Evolutionary conservation across 2,888 invertebrate species (phyloP).

Genomic region (Trissoscelio sp.): DNA sequence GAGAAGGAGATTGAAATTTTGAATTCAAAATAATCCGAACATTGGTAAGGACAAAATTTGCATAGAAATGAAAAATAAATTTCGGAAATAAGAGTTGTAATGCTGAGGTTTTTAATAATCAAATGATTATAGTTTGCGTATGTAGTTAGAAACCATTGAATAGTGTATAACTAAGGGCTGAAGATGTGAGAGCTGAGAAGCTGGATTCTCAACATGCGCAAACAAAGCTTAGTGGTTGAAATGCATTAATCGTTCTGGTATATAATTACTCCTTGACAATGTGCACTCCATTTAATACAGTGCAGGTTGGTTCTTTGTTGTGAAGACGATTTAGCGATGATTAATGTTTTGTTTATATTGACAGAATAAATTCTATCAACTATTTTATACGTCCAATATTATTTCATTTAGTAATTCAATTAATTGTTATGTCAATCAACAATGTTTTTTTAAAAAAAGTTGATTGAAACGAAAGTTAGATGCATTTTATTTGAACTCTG

Average conservation of each 20-base stretch:
- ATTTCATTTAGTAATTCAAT: slow-evolving; percentile 1
- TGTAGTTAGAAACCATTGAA: background rate
- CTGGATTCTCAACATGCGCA: background rate
- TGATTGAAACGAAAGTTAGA: background rate
- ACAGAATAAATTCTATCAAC: background rate
- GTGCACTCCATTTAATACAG: slow-evolving; percentile 39
- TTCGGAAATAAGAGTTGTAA: background rate
- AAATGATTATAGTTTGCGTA: too few relatives aligned
- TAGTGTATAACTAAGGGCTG: background rate
- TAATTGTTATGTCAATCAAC: background rate
- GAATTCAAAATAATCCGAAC: too few relatives aligned
- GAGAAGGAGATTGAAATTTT: too few relatives aligned
- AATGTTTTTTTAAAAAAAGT: background rate
- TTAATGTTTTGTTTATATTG: slow-evolving; percentile 25
- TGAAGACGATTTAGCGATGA: slow-evolving; percentile 4
- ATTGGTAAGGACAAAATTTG: too few relatives aligned
- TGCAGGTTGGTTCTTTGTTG: slow-evolving; percentile 31
- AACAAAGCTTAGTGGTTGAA: slow-evolving; percentile 32
- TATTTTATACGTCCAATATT: background rate
- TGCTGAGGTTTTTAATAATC: too few relatives aligned
- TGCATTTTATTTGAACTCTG: too few relatives aligned
- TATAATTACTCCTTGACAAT: slow-evolving; percentile 48
- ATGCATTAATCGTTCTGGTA: slow-evolving; percentile 38
- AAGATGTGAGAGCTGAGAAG: background rate
- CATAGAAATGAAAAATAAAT: background rate